Evolutionary conservation across 1,140 invertebrate genomes (phyloP).

Genomic region (Papilio polytes): DNA sequence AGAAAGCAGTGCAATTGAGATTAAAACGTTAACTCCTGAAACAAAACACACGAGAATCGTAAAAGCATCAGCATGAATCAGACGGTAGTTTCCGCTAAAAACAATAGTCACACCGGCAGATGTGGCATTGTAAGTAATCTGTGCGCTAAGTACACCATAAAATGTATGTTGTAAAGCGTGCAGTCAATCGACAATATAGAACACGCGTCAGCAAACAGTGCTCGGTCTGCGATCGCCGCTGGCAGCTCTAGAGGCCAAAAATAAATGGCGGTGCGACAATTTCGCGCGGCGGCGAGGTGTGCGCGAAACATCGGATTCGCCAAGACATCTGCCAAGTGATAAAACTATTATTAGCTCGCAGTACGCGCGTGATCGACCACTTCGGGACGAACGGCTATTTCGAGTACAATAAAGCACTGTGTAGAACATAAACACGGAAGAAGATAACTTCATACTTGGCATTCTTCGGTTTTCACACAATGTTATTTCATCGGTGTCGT

Average conservation of each 20-base stretch:
- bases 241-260: constrained; percentile 43
- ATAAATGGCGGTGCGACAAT: constrained; percentile 64
- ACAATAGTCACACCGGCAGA: constrained; percentile 22
- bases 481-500: constrained; percentile 6
- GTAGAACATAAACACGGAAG: constrained; percentile 62
- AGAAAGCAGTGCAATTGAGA: constrained; percentile 14
- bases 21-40: constrained; percentile 26
- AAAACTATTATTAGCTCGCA: constrained; percentile 69
- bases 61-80: constrained; percentile 28
- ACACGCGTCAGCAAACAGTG: constrained; percentile 31
- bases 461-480: constrained; percentile 23
- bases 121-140: constrained; percentile 29
- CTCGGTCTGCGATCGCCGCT: neutral
- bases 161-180: constrained; percentile 22
- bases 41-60: constrained; percentile 27
- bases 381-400: constrained; percentile 67
- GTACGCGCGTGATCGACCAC: constrained; percentile 73
- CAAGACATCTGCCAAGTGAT: constrained; percentile 75
- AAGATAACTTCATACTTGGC: constrained; percentile 51
- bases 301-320: constrained; percentile 46
- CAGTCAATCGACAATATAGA: constrained; percentile 31
- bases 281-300: constrained; percentile 48
- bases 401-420: constrained; percentile 63
- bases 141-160: constrained; percentile 34
- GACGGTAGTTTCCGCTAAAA: constrained; percentile 34